Percentiles rank a stretch among this genome's conserved stretches.
Evolutionary conservation across 2,797 vertebrate genomes (phyloP).

Genomic region (Danio choprae): DNA sequence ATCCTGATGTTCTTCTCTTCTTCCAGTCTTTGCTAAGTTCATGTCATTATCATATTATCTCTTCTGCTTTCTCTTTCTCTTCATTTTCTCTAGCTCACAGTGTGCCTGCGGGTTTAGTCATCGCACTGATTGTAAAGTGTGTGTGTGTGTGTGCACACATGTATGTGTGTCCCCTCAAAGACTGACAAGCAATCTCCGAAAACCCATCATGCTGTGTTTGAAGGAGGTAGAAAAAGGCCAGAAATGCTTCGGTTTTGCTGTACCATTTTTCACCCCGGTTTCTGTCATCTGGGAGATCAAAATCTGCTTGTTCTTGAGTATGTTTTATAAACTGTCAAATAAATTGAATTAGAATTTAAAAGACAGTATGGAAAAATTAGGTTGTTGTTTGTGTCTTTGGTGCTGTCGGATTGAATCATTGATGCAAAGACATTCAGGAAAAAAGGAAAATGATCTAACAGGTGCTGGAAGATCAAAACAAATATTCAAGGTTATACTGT

Average conservation of each 20-base stretch:
- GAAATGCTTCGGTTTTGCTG: slow-evolving; percentile 22
- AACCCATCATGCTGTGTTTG: slow-evolving; percentile 44
- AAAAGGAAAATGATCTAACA: background rate
- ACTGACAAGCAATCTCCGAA: slow-evolving; percentile 55
- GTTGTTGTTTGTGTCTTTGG: background rate
- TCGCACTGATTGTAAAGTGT: slow-evolving; percentile 40
- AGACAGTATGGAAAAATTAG: background rate
- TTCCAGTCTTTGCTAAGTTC: slow-evolving; percentile 26
- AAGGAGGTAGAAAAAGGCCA: slow-evolving; percentile 44
- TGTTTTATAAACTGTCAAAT: slow-evolving; percentile 29
- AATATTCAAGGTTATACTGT: background rate
- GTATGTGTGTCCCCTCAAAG: slow-evolving; percentile 24
- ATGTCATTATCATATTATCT: slow-evolving; percentile 36
- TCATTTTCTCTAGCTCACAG: background rate
- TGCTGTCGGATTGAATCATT: slow-evolving; percentile 9
- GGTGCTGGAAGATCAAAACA: slow-evolving; percentile 9
- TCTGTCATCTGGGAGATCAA: slow-evolving; percentile 27
- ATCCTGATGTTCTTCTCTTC: slow-evolving; percentile 49
- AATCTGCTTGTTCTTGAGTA: slow-evolving; percentile 28
- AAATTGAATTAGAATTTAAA: slow-evolving; percentile 30
- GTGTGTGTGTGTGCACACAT: background rate
- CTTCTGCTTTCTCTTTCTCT: slow-evolving; percentile 11
- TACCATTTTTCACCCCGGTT: slow-evolving; percentile 16
- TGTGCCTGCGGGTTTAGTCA: slow-evolving; percentile 35
- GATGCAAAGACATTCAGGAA: background rate